Evolutionary conservation across 2,888 invertebrate genomes (phyloP), one percentile per base, ranked within the genome.

Genomic region (Mechanitis messenoides): DNA sequence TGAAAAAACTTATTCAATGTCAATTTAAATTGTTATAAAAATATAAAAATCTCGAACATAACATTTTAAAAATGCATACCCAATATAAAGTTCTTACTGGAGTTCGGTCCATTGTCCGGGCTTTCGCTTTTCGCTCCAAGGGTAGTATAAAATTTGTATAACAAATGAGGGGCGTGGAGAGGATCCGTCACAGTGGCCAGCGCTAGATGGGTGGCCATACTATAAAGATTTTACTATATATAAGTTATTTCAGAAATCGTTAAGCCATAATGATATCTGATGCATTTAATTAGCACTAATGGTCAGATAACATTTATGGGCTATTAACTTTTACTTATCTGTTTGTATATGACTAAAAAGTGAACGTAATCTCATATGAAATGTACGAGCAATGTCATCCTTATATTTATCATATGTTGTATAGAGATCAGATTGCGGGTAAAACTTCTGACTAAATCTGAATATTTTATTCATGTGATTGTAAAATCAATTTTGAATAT

Each of bases 141-240:
- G 89, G 87, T 87, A 87, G 88, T 87, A 87, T 89, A 87, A 89
- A 89, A 89, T 89, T 89, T 90, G 89, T 90, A 89, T 90, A 90
- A 89, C 87, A 89, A 87, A 89, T 89, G 88, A 88, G 87, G 85
- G 90, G 89, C 88, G 89, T 82, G 83, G 45, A 74, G 69, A 76
- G 87, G 74, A 89, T 90, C 88, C 88, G 90, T 87, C 89, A 90
- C 89, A 89, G 90, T 88, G 88, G 89, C 87, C 77, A 75, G 85
- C 74, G 80, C 87, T 81, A 79, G 84, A 85, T 89, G 89, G 89
- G 89, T 89, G 89, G 89, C 83, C 85, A 58, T 58, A 65, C 59
- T 59, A 54, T 54, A 61, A 65, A 45, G 53, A 56, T 54, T 54
- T 60, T n/a, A 54, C 60, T 55, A 60, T 56, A 53, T 56, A 42